Base-by-base conservation (phyloP, 2,113 vertebrate genomes). In the Zosterops hypoxanthus region DNA sequence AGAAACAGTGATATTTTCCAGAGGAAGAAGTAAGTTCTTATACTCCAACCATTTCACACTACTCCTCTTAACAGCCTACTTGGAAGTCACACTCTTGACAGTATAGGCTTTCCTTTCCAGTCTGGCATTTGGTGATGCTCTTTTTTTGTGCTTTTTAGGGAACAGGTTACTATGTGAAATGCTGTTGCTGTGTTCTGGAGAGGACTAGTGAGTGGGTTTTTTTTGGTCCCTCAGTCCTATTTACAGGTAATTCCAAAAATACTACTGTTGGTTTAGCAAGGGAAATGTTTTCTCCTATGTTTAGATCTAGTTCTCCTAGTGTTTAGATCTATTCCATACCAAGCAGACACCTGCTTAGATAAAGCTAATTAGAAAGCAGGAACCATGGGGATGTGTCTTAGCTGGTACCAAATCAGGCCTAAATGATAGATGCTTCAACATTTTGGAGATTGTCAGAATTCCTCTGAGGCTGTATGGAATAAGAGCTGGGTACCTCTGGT, bases 351-450 rank as follows among this genome's bases (percentile, higher is more conserved):
- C 10, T 82, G 49, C 61, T 56, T 72, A 52, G 44, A 57, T 91
- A 65, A 65, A 65, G 14, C 42, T 88, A 73, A 80, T 77, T 77
- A 42, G 76, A 90, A 88, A 57, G 46, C 29, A 55, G 46, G 66
- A 91, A 20, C 61, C 26, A 8, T 24, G 16, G 34, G 28, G 21
- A 50, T 59, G 31, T 72, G 46, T 90, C 57, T 72, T 69, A 87
- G 36, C 24, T 0, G 0, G 42, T 33, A 56, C 39, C 21, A 34
- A 85, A 61, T 82, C 61, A 29, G 22, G 28, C 24, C 20, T 76
- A 79, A 78, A 52, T 0, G 0, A 53, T 4, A 53, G 36, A 14
- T 64, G 7, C 34, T n/a, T 60, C 5, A 1, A 1, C 42, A 42
- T 78, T 85, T n/a, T 26, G 0, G 26, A 16, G 22, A 46, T 61